Conservation (phyloP, 2,113 vertebrate genomes). For the Cnemophilus loriae region DNA sequence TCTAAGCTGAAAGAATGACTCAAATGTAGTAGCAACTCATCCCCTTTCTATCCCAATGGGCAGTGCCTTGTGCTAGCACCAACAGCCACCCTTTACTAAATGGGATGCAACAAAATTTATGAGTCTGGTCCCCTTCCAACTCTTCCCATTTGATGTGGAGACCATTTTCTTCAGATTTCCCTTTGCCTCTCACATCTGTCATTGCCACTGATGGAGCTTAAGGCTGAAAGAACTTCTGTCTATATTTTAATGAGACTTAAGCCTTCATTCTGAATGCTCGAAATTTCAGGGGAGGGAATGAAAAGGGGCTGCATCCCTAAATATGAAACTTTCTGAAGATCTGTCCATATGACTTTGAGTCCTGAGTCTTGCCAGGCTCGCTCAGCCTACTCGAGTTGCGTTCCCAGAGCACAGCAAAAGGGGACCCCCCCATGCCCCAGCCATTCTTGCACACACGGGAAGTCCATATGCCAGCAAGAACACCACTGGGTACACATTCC, state of each 20-base stretch:
- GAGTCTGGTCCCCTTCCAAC: background rate
- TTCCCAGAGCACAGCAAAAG: background rate
- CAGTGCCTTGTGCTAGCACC: background rate
- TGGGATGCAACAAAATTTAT: fast-evolving
- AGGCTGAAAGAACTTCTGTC: background rate
- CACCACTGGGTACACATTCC: constrained; percentile 58
- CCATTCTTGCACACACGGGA: constrained; percentile 45
- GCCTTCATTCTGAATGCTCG: background rate
- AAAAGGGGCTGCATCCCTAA: background rate
- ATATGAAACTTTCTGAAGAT: background rate
- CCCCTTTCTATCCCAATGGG: background rate
- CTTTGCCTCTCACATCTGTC: background rate
- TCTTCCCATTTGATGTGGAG: background rate
- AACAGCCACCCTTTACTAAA: background rate
- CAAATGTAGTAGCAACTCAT: background rate
- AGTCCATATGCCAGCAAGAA: constrained; percentile 60
- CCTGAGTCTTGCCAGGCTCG: background rate
- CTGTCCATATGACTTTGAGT: background rate
- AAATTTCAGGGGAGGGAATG: background rate
- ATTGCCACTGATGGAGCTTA: background rate
- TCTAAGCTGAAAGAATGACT: background rate
- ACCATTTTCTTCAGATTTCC: background rate
- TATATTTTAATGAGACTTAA: background rate
- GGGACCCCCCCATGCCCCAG: background rate
- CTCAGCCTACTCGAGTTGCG: background rate